A percentile compares a stretch with the other conserved stretches of the same genome.
phyloP scores from a whole-genome alignment of 2,113 vertebrate species.

The Clupea harengus region DNA sequence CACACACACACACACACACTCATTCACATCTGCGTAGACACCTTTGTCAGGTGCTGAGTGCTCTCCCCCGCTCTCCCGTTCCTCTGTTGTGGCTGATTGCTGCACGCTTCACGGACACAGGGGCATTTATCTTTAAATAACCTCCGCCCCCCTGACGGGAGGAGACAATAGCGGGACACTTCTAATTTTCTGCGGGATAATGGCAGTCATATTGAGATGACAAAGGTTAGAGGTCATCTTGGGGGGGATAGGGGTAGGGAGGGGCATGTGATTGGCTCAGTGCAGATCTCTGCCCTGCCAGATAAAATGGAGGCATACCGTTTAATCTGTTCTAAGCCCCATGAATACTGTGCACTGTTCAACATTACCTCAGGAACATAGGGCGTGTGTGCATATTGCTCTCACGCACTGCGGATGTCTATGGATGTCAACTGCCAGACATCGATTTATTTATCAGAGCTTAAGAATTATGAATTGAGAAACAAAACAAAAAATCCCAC shows the following conservation, averaged over 20 bases:
- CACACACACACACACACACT: conserved; percentile 22
- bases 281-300: conserved; percentile 46
- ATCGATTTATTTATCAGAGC: neutral
- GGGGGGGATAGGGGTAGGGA: neutral
- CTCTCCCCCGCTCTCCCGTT: conserved; percentile 41
- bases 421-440: neutral
- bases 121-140: conserved; percentile 74
- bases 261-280: conserved; percentile 70
- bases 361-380: neutral
- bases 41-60: conserved; percentile 40
- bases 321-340: conserved; percentile 52
- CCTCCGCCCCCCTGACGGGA: conserved; percentile 57
- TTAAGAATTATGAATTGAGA: neutral
- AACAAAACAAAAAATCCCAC: neutral
- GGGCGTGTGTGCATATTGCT: neutral
- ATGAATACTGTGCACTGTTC: neutral
- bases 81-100: conserved; percentile 56
- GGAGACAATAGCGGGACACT: conserved; percentile 76
- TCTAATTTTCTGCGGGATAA: conserved; percentile 82
- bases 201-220: conserved; percentile 75
- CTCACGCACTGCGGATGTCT: neutral
- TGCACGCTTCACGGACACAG: conserved; percentile 59
- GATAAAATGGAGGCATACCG: conserved; percentile 64
- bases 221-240: conserved; percentile 77
- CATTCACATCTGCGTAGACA: neutral